Evolutionary conservation across 2,888 invertebrate species (phyloP), one percentile per base, ranked within the genome.

Genomic region (Stenolophus ochropezus): DNA sequence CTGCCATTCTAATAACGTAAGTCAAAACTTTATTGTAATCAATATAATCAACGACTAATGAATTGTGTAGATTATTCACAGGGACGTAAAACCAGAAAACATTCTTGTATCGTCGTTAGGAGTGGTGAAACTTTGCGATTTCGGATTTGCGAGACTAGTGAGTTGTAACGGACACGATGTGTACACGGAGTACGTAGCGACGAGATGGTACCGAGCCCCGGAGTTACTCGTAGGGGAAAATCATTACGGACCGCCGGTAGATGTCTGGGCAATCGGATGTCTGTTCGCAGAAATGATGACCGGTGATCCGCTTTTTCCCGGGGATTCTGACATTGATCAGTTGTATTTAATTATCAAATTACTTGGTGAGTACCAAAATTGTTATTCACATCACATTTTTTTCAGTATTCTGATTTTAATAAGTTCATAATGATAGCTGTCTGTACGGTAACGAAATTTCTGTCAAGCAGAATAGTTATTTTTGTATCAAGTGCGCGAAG

Each of bases 11-110:
- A 95, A 96, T 88, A 94, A 96, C 87, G 96, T 96, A 88, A 93
- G 93, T 73, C 6, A 2, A 71, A 20, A 20, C n/a, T n/a, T n/a
- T n/a, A n/a, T n/a, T n/a, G n/a, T n/a, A n/a, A n/a, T n/a, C n/a
- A n/a, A n/a, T n/a, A n/a, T n/a, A n/a, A n/a, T n/a, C n/a, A n/a
- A n/a, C n/a, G 1, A 42, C 33, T 42, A 1, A 8, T 8, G 0
- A 11, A 51, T 51, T 16, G 21, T 76, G 61, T 87, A 95, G 95
- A 94, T 96, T 85, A 95, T 97, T 85, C 97, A 97, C 87, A 91
- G 97, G 61, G 97, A 97, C 87, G 93, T 97, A 61, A 97, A 97
- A 86, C 97, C 97, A 1, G 97, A 97, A 87, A 97, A 97, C 87
- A 94, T 97, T 56, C 90, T 97, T 81, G 94, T 97, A 0, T 95